Base-by-base conservation (phyloP, 1,140 invertebrate genomes). In the Hycleus cichorii region DNA sequence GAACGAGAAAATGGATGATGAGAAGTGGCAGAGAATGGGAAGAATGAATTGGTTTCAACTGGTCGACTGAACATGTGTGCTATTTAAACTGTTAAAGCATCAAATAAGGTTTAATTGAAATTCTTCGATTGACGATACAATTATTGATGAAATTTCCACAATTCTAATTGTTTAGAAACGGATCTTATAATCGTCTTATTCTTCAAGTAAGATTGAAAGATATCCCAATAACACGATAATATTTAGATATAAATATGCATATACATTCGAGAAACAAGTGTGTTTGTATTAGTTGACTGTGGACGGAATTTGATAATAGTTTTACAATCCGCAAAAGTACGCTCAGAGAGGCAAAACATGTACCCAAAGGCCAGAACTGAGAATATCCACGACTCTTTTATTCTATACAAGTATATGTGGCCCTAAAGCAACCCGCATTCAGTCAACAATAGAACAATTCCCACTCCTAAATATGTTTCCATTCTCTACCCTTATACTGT, bases 401-500 rank as follows among this genome's bases (percentile, higher is more conserved):
- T 52, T 52, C 50, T 27, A 44, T 26, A 27, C 39, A 39, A 47
- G 44, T 47, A 24, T 52, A 32, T 32, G 44, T 38, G 53, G 51
- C 53, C 53, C 53, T 47, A 55, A 40, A 55, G 53, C 53, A 46
- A 55, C 53, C 44, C 53, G 46, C 44, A 55, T 46, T 47, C 44
- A 55, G 53, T 55, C 53, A 55, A 55, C 53, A 55, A 55, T 55
- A 32, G 53, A 55, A 55, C 44, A 55, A 47, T 55, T 55, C 39
- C 44, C 53, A 47, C 53, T 39, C 53, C 26, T 18, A 39, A 55
- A 55, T 55, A 55, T 47, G 44, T 39, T 39, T 42, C 53, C 32
- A 40, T 6, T 47, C 18, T 45, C 53, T 39, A 10, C 25, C n/a
- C 44, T 32, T 7, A 32, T 32, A 32, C 32, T 7, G 32, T 32